Evolutionary conservation across 64 coral and sea anemone species (phyloP).

Genomic region (Platygyra sinensis): DNA sequence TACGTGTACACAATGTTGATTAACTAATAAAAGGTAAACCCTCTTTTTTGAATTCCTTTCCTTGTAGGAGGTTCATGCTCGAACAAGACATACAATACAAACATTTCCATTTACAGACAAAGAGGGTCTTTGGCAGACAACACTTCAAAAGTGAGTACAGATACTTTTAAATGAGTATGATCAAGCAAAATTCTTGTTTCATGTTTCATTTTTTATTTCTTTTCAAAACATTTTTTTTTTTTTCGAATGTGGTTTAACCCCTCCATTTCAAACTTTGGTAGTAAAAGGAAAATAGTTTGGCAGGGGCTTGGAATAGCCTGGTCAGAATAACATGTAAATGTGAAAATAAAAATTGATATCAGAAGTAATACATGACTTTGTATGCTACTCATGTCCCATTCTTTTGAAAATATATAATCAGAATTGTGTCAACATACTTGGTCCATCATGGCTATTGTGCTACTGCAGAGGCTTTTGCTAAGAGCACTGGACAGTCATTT

Average conservation of each 20-base stretch:
- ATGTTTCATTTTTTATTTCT: neutral
- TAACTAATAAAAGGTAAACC: neutral
- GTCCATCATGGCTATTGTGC: constrained; percentile 98
- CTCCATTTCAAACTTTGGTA: too few relatives aligned
- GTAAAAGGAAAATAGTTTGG: too few relatives aligned
- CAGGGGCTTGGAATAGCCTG: too few relatives aligned
- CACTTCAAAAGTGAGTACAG: constrained; percentile 85
- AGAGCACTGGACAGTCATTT: constrained; percentile 94
- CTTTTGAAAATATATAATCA: constrained; percentile 2
- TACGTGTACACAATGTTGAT: neutral
- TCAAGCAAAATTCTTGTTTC: neutral
- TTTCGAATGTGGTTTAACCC: too few relatives aligned
- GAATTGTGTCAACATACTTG: constrained; percentile 96
- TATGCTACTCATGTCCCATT: neutral
- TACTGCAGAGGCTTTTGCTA: constrained; percentile 95
- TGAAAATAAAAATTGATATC: too few relatives aligned
- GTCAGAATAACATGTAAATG: too few relatives aligned
- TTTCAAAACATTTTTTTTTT: too few relatives aligned
- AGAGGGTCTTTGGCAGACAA: constrained; percentile 87
- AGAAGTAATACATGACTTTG: neutral
- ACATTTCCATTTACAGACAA: constrained; percentile 86
- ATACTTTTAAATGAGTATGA: neutral
- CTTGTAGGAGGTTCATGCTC: constrained; percentile 79
- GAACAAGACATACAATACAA: constrained; percentile 81
- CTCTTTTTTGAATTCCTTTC: neutral